Evolutionary conservation across 2,797 vertebrate species (phyloP).

Genomic region (Catostomus latipinnis): DNA sequence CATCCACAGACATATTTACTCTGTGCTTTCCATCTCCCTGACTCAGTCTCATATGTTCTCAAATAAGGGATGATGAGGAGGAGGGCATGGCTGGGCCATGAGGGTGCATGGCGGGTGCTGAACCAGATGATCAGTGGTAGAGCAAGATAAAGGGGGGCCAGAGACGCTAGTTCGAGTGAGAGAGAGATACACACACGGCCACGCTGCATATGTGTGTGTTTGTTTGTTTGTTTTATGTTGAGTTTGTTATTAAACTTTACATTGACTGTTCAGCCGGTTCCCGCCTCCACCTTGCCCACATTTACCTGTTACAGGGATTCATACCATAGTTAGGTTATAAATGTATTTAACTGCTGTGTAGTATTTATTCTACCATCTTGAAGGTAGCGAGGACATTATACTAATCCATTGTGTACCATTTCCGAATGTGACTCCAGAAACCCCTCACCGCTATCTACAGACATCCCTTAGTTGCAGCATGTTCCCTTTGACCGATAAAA

Average conservation of each 20-base stretch:
- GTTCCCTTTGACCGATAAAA: slow-evolving; percentile 28
- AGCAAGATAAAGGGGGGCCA: too few relatives aligned
- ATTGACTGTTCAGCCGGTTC: too few relatives aligned
- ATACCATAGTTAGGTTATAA: not conserved
- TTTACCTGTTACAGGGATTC: too few relatives aligned
- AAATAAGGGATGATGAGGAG: not conserved
- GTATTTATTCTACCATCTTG: not conserved
- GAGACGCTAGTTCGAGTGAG: too few relatives aligned
- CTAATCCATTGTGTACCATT: slow-evolving; percentile 10
- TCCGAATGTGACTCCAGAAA: slow-evolving; percentile 31
- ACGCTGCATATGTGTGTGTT: too few relatives aligned
- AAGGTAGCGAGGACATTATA: not conserved
- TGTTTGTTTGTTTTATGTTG: too few relatives aligned
- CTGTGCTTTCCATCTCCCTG: not conserved
- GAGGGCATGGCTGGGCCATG: too few relatives aligned
- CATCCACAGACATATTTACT: slow-evolving; percentile 33
- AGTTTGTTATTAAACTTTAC: too few relatives aligned
- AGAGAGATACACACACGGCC: too few relatives aligned
- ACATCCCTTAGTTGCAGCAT: not conserved
- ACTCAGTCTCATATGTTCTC: not conserved
- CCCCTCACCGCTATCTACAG: slow-evolving; percentile 43
- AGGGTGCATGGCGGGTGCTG: too few relatives aligned
- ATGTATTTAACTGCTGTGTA: not conserved
- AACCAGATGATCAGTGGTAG: too few relatives aligned
- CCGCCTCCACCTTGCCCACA: too few relatives aligned